phyloP scores from a whole-genome alignment of 2,888 invertebrate genomes.

The Lordiphosa andalusiaca region DNA sequence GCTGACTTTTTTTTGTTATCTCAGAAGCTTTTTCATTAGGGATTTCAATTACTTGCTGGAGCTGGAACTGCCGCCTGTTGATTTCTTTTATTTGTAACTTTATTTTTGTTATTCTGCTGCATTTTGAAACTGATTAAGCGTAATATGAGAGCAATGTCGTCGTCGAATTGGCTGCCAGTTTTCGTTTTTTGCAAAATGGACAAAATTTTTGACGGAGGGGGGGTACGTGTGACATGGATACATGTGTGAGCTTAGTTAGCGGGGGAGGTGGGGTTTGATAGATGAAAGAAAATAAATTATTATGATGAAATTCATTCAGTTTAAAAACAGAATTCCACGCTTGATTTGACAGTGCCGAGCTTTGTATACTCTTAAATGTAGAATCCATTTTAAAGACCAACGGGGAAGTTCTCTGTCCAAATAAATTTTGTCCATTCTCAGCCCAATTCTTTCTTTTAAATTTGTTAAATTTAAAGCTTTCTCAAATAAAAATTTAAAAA shows the following conservation, averaged over 20 bases:
- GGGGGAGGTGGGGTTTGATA: too few species aligned
- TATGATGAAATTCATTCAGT: slow-evolving; percentile 5
- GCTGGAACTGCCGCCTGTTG: slow-evolving; percentile 1
- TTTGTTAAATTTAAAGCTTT: too few species aligned
- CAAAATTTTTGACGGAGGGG: slow-evolving; percentile 13
- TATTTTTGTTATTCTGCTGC: slow-evolving; percentile 22
- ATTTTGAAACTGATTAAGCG: slow-evolving; percentile 56
- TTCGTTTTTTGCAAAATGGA: slow-evolving; percentile 6
- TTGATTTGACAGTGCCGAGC: too few species aligned
- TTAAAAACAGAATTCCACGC: neutral
- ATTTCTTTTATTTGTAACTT: slow-evolving; percentile 44
- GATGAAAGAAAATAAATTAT: too few species aligned
- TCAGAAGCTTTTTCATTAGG: slow-evolving; percentile 50
- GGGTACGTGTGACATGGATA: neutral
- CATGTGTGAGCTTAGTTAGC: too few species aligned
- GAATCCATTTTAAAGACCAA: too few species aligned
- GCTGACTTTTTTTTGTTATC: slow-evolving; percentile 30
- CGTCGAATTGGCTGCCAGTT: slow-evolving; percentile 29
- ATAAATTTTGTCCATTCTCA: too few species aligned
- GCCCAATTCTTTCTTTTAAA: too few species aligned
- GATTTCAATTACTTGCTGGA: slow-evolving; percentile 57
- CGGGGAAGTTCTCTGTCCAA: too few species aligned
- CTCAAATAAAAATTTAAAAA: too few species aligned
- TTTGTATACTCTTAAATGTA: too few species aligned
- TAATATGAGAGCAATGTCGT: slow-evolving; percentile 51